Evolutionary conservation across 2,797 vertebrate species (phyloP), one percentile per base, ranked within the genome.

Genomic region (Neosalanx taihuensis): DNA sequence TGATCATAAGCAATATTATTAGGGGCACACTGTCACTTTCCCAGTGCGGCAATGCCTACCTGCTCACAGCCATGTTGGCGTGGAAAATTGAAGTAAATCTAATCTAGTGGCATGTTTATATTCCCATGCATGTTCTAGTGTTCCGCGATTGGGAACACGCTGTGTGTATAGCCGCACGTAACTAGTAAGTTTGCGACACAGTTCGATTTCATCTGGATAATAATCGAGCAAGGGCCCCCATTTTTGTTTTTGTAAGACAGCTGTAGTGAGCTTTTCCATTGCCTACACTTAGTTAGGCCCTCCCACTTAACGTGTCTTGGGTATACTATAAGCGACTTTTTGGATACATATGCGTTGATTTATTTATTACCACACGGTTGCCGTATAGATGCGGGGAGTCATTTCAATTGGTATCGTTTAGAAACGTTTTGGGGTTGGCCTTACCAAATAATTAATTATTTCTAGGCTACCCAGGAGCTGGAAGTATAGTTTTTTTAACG

Each of bases 231-330:
- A 66, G 41, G 3, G 33, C 23, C 46, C 20, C 46, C 13, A 23
- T 30, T 23, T 66, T 51, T 51, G 64, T 66, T 51, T 66, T 29
- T 66, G 46, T 7, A 29, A 18, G 37, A 49, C 41, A 66, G 64
- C 46, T 30, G 64, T 29, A 51, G 57, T 20, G 5, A 26, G 57
- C 20, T 59, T 37, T 46, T 10, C 5, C 20, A 49, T 4, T 26
- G 15, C 18, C 1, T 58, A 9, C 4, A 46, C 41, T 46, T 26
- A 2, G 26, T 30, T 23, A 20, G 26, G 20, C 20, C 20, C 58
- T 60, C 26, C 58, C 58, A 17, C 51, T 10, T 17, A 56, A n/a
- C 51, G 51, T 56, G 41, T 56, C 15, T 56, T 5, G 4, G 18
- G n/a, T 56, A 6, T 46, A 6, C 41, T 46, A 46, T 53, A 17